Base-by-base conservation (phyloP, 2,888 invertebrate genomes). In the Drosophila austrosaltans region DNA sequence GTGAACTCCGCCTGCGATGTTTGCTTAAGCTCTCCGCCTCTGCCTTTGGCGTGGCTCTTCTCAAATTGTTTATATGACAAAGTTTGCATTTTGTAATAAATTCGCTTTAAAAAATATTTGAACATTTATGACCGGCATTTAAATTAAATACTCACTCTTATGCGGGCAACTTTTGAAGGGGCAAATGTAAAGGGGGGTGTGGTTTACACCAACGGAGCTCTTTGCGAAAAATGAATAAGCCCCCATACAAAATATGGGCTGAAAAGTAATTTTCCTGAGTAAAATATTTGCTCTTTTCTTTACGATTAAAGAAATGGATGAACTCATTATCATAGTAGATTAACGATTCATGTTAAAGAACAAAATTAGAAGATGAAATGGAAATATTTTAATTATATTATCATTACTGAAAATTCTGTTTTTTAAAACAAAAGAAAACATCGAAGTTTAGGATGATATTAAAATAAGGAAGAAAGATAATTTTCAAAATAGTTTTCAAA, bases 41-140 rank as follows among this genome's bases (percentile, higher is more conserved):
- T 39, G 36, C 44, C 42, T 48, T 22, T 16, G 12, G 32, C 32
- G 12, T 48, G 32, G 54, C 36, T 25, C 44, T 10, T 28, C 32
- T 32, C 65, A 74, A 83, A 81, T 81, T 88, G 87, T 83, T 74
- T 78, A 73, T 74, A 68, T 76, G 79, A 83, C 81, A 88, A 81
- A 86, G 87, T 88, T 81, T 64, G 84, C 77, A 72, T 72, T 68
- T 78, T 74, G 81, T 73, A 74, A 83, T 77, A 81, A 87, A 87
- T 87, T 72, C 69, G 69, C 68, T 83, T 87, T 69, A 72, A 76
- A 57, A 78, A 78, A 75, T 86, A 75, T 72, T 81, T 69, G 62
- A 66, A 75, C 74, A 66, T 82, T 85, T 76, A 82, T 72, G 83
- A 66, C 62, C 61, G 74, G 76, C 69, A 80, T 85, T 83, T 67